Base-by-base conservation (phyloP, 1,140 invertebrate genomes). In the Neodiprion pinetum region DNA sequence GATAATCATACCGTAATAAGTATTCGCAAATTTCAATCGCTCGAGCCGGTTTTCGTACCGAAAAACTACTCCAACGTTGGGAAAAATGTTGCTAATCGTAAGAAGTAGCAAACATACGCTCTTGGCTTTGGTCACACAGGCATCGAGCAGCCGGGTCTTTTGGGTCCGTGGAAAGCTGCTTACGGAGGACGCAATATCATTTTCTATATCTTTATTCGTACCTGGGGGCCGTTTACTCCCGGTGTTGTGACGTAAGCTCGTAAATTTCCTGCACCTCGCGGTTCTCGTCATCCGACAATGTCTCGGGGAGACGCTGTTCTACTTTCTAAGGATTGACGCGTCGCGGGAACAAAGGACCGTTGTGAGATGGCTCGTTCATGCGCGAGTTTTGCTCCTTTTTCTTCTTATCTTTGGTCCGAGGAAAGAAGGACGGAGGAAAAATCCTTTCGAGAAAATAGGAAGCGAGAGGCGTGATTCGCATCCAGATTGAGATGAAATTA, bases 141-240 rank as follows among this genome's bases (percentile, higher is more conserved):
- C 11, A n/a, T 61, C 53, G 53, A n/a, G 1, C 53, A 61, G 11
- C n/a, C 11, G 28, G 53, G 53, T 61, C 53, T 61, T 61, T 61
- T 61, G 53, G 53, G 7, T 61, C 53, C 4, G 11, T 61, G 53
- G 11, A 61, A 61, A 61, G 53, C 53, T 61, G 53, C 53, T 61
- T 61, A 61, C 11, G n/a, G 53, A 61, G 53, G 53, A 61, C 11
- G 53, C 53, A 61, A 61, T 61, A 61, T 61, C 53, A 9, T 61
- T 61, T 61, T 17, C 53, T 61, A 17, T 61, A 61, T 61, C 53
- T 61, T 61, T 61, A 61, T 0, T 61, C n/a, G 53, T 61, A 61
- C 53, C 53, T 61, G n/a, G 53, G n/a, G 53, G n/a, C 53, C 53
- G 53, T 61, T 61, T 61, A 61, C 53, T 61, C 53, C 53, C 8